phyloP scores from a whole-genome alignment of 1,140 invertebrate species.

The Drosophila cardini region DNA sequence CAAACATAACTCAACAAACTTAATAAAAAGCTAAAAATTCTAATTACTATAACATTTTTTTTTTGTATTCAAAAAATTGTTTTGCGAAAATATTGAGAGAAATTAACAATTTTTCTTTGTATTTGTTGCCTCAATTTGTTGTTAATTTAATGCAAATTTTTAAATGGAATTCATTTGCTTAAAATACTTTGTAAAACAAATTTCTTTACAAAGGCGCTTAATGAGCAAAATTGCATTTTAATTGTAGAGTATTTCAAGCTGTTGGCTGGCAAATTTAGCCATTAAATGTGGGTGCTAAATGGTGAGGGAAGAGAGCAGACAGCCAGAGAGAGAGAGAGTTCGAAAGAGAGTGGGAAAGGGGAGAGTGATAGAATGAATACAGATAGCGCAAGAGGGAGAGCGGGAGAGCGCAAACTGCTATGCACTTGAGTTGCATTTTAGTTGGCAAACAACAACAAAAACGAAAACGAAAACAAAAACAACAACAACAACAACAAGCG shows the following conservation, averaged over 20 bases:
- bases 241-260: conserved; percentile 12
- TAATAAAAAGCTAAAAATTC: too few relatives aligned
- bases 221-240: background rate
- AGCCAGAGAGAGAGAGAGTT: background rate
- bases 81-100: too few relatives aligned
- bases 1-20: too few relatives aligned
- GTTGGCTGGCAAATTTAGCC: conserved; percentile 2
- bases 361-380: too few relatives aligned
- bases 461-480: conserved; percentile 13
- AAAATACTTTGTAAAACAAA: background rate
- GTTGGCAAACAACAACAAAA: conserved; percentile 15
- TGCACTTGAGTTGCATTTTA: conserved; percentile 70
- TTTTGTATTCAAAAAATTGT: too few relatives aligned
- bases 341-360: background rate
- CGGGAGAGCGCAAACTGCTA: conserved; percentile 22
- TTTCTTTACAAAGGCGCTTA: background rate
- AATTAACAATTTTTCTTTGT: too few relatives aligned
- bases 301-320: background rate
- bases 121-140: too few relatives aligned
- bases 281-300: conserved; percentile 28
- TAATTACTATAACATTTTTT: too few relatives aligned
- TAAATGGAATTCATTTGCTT: too few relatives aligned
- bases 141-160: background rate
- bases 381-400: too few relatives aligned
- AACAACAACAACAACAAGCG: conserved; percentile 34